A percentile compares a stretch with the other conserved stretches of the same genome.
These are phyloP conservation scores for Varanus salvator DNA, from an alignment of 2,113 vertebrate species.

Conservation along the genomic window DNA sequence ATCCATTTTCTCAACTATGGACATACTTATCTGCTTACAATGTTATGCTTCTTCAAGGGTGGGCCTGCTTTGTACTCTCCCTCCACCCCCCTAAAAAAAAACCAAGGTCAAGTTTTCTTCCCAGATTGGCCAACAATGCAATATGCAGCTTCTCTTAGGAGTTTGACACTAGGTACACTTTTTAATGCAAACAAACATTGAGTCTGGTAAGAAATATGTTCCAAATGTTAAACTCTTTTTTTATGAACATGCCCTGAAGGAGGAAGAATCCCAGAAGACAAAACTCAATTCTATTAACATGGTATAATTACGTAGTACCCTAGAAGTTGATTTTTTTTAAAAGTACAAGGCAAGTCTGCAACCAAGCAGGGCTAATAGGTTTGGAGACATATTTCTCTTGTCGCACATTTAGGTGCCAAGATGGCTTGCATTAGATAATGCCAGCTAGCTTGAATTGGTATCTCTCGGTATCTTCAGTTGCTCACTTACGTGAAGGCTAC, in stretches of 20 bases:
- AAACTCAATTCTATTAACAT: slow-evolving; percentile 13
- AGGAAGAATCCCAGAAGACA: not conserved
- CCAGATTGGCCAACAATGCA: slow-evolving; percentile 76
- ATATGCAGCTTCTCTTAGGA: slow-evolving; percentile 72
- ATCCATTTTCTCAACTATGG: slow-evolving; percentile 20
- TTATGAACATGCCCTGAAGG: not conserved
- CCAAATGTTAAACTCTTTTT: slow-evolving; percentile 63
- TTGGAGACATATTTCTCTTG: slow-evolving; percentile 81
- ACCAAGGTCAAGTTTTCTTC: not conserved
- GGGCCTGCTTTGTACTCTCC: slow-evolving; percentile 37
- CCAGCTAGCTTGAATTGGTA: slow-evolving; percentile 76
- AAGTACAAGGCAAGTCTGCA: not conserved
- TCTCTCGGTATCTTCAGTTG: slow-evolving; percentile 95
- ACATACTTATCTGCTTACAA: fast-evolving
- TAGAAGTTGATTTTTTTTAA: not conserved
- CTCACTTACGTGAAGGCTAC: slow-evolving; percentile 99
- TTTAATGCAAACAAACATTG: slow-evolving; percentile 71
- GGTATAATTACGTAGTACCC: slow-evolving; percentile 33
- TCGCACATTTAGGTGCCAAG: slow-evolving; percentile 74
- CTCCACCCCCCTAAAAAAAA: not conserved
- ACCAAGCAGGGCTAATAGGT: slow-evolving; percentile 63
- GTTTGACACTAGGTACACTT: slow-evolving; percentile 64
- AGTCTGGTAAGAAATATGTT: slow-evolving; percentile 78
- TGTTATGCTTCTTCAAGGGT: not conserved
- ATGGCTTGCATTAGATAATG: slow-evolving; percentile 85